Evolutionary conservation across 2,797 vertebrate species (phyloP).

Genomic region (Dendrocincla tyrannina): DNA sequence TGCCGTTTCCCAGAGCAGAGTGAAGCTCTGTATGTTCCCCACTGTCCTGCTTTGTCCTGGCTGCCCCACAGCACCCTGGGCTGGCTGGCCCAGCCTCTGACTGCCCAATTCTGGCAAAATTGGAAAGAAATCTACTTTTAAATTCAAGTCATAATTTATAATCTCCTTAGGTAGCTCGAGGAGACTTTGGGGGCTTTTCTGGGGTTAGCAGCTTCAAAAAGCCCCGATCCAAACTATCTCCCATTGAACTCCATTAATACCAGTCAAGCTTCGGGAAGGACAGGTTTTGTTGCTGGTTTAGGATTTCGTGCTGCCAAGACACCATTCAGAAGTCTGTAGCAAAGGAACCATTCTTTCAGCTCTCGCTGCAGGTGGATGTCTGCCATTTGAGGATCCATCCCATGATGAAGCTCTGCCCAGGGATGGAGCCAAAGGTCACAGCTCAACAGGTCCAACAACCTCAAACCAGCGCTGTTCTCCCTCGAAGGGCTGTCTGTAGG

Average conservation of each 20-base stretch:
- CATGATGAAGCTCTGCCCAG: not conserved
- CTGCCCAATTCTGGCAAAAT: not conserved
- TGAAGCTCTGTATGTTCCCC: not conserved
- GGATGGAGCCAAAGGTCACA: not conserved
- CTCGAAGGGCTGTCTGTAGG: not conserved
- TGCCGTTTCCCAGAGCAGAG: not conserved
- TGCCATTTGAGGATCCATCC: not conserved
- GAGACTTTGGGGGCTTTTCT: not conserved
- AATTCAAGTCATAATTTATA: not conserved
- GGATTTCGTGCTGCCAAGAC: not conserved
- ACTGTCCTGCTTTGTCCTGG: not conserved
- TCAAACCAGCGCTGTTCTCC: not conserved
- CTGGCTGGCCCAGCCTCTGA: not conserved
- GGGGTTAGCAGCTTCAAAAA: not conserved
- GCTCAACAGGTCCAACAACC: not conserved
- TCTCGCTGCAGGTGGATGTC: not conserved
- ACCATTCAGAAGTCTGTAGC: not conserved
- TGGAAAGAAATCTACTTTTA: not conserved
- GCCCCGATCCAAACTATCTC: not conserved
- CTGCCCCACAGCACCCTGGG: accelerated
- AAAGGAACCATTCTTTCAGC: not conserved
- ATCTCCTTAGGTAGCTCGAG: not conserved
- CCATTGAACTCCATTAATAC: not conserved
- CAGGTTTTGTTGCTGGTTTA: not conserved
- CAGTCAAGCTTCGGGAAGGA: not conserved